A percentile compares a stretch with the other conserved stretches of the same genome.
Evolutionary conservation across 2,888 invertebrate genomes (phyloP).

Genomic region (Mythimna impura): DNA sequence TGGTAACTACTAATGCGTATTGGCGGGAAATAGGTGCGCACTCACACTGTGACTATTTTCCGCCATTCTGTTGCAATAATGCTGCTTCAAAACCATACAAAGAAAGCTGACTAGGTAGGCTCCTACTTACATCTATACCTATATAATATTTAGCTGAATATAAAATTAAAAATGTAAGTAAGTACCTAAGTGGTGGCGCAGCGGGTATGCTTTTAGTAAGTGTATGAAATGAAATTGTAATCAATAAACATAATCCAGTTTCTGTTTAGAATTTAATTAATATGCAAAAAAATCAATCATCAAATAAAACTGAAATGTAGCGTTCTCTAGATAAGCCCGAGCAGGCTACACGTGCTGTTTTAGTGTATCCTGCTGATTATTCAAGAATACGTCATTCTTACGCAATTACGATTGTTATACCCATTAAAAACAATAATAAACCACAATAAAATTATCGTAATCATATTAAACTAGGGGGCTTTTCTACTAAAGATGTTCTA

Average conservation of each 20-base stretch:
- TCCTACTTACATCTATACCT: no score
- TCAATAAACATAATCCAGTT: slow-evolving; percentile 31
- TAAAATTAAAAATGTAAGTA: neutral
- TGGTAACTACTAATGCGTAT: no score
- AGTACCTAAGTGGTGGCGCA: neutral
- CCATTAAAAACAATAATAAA: neutral
- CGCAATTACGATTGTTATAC: neutral
- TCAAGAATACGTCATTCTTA: neutral
- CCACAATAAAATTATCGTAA: neutral
- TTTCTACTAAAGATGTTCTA: no score
- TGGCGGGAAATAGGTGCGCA: no score
- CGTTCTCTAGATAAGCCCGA: slow-evolving; percentile 43
- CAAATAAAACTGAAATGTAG: slow-evolving; percentile 39
- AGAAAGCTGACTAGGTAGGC: no score
- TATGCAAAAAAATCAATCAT: slow-evolving; percentile 12
- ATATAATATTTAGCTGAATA: neutral
- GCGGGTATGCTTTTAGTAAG: neutral
- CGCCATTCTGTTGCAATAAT: no score
- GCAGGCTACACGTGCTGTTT: slow-evolving; percentile 14
- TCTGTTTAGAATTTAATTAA: slow-evolving; percentile 44
- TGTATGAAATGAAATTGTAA: slow-evolving; percentile 11
- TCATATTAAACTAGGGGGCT: neutral
- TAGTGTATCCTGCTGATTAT: slow-evolving; percentile 14
- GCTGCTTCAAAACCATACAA: no score
- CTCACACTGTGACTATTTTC: no score